Evolutionary conservation across 2,888 invertebrate genomes (phyloP), one percentile per base, ranked within the genome.

Genomic region (Lordiphosa fenestrarum): DNA sequence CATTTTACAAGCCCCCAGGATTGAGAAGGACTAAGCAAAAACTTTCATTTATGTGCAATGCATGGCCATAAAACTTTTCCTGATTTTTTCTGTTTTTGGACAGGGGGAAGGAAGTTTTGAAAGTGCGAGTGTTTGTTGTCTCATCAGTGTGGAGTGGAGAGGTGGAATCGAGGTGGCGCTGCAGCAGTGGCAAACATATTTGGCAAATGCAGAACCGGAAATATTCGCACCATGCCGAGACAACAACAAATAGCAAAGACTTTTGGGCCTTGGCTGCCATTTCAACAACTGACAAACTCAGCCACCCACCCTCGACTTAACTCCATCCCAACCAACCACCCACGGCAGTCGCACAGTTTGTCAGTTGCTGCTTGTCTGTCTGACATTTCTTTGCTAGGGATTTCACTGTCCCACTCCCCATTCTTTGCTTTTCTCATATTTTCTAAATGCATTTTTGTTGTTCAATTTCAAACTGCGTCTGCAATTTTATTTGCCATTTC

Each of bases 391-490:
- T 51, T 52, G 59, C 38, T 50, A 52, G 30, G 36, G 19, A 53
- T 42, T 48, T 46, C 38, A 23, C 44, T 37, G 30, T 36, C 46
- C 47, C 55, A 13, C 48, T 48, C 35, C 36, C 49, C 23, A 30
- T 52, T 49, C 39, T 59, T 60, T 53, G 33, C 44, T 33, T 64
- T 65, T 51, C 61, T 58, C 66, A 75, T 76, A 76, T 69, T 77
- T 76, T 77, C 81, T 81, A 80, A 80, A 80, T 80, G 80, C 80
- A 80, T 80, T 81, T 81, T 84, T 81, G 84, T 81, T 81, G 81
- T 81, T 81, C 83, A 80, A 80, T 83, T 83, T 74, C 59, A 41
- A 78, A 78, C 77, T 66, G 78, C 78, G 73, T 78, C 78, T 82
- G 82, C 75, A 82, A 78, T 78, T 77, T 81, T 77, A 77, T 78